These are phyloP conservation scores for Nymphalis io DNA, from an alignment of 1,140 invertebrate genomes.

Conservation along the genomic window DNA sequence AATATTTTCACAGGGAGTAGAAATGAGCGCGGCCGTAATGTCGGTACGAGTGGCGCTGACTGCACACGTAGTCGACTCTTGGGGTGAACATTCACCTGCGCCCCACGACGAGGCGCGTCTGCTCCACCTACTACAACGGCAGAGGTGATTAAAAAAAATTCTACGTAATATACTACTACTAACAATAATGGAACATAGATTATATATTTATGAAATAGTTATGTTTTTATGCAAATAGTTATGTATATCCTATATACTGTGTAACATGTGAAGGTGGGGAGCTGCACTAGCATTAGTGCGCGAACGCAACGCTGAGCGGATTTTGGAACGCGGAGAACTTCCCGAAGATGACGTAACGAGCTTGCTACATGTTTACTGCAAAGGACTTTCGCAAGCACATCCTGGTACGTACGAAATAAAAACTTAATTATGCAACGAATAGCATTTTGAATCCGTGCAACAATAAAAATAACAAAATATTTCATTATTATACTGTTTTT, in stretches of 20 bases:
- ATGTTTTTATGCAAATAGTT: no score
- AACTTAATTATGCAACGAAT: no score
- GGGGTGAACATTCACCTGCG: constrained; percentile 48
- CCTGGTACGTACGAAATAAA: constrained; percentile 74
- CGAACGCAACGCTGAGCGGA: constrained; percentile 69
- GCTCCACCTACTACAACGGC: constrained; percentile 60
- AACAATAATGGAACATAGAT: no score
- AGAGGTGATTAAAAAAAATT: constrained; percentile 43
- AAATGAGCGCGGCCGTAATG: constrained; percentile 63
- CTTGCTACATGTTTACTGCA: constrained; percentile 85
- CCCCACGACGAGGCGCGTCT: constrained; percentile 59
- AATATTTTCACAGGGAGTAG: constrained; percentile 52
- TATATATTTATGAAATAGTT: no score
- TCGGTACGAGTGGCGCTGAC: constrained; percentile 56
- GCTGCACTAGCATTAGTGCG: constrained; percentile 66
- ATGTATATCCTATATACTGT: no score
- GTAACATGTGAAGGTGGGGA: constrained; percentile 54
- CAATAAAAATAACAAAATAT: no score
- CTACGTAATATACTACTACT: background rate
- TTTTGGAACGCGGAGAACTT: constrained; percentile 71
- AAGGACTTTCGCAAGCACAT: constrained; percentile 83
- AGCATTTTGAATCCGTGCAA: no score
- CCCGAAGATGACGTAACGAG: constrained; percentile 83
- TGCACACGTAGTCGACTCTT: constrained; percentile 47
- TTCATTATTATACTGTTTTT: background rate